These are phyloP conservation scores for Arctocebus calabarensis DNA, from an alignment of 2,797 vertebrate species.

Conservation along the genomic window DNA sequence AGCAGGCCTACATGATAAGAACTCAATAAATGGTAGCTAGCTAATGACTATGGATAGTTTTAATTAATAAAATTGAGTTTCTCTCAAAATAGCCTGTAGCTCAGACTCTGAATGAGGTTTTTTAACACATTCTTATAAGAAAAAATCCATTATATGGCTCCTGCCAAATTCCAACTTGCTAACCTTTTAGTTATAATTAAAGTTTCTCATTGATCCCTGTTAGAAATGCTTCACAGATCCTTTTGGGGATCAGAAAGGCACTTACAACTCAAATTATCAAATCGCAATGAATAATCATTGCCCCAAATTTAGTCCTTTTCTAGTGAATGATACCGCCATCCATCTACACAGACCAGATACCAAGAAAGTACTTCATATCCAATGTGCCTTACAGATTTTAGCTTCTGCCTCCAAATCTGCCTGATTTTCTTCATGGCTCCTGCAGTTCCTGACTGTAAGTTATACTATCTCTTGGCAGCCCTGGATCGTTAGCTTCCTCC, in stretches of 20 bases:
- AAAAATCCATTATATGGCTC: conserved; percentile 61
- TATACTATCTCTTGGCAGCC: neutral
- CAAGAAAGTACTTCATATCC: neutral
- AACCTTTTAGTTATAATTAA: conserved; percentile 67
- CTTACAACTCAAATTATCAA: neutral
- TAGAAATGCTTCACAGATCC: conserved; percentile 38
- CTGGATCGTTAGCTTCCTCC: neutral
- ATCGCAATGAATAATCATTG: conserved; percentile 1
- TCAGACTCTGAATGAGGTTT: conserved; percentile 62
- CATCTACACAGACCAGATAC: neutral
- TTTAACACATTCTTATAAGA: conserved; percentile 74
- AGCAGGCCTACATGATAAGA: conserved; percentile 48
- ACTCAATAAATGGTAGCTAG: conserved; percentile 55
- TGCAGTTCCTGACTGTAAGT: neutral
- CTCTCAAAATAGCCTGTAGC: conserved; percentile 66
- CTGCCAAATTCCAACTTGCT: conserved; percentile 61
- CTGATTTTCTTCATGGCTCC: neutral
- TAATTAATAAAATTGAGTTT: conserved; percentile 79
- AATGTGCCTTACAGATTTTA: neutral
- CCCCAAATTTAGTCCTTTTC: neutral
- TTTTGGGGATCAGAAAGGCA: neutral
- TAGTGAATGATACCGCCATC: neutral
- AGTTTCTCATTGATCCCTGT: conserved; percentile 53
- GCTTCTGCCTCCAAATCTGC: neutral
- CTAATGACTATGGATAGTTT: conserved; percentile 65